Percentiles rank a stretch among this genome's conserved stretches.
Conservation (phyloP, 2,113 vertebrate species). For the Lontra canadensis region DNA sequence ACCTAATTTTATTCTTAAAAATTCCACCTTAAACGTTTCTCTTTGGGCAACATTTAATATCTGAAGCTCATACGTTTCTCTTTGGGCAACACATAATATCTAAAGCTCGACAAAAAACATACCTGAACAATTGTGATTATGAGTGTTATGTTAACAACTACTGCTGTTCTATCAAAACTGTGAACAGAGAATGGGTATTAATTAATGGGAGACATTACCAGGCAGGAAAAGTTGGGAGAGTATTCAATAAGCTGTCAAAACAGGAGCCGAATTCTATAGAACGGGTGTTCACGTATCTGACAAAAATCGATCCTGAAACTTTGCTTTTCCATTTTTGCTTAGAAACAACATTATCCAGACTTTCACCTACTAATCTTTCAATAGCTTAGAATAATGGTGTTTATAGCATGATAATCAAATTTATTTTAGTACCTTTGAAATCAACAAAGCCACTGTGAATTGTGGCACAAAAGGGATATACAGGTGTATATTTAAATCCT, state of each 20-base stretch:
- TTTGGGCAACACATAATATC: slow-evolving; percentile 38
- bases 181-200: slow-evolving; percentile 75
- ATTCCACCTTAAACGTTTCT: slow-evolving; percentile 40
- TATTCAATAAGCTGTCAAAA: slow-evolving; percentile 80
- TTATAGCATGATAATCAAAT: slow-evolving; percentile 70
- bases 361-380: slow-evolving; percentile 75
- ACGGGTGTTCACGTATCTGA: slow-evolving; percentile 78
- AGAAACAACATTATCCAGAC: slow-evolving; percentile 65
- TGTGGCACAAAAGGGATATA: neutral
- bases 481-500: slow-evolving; percentile 24
- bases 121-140: slow-evolving; percentile 74
- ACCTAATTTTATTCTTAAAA: slow-evolving; percentile 48
- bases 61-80: neutral
- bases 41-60: slow-evolving; percentile 34
- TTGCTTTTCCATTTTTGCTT: slow-evolving; percentile 73
- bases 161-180: slow-evolving; percentile 76
- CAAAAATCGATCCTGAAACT: slow-evolving; percentile 79
- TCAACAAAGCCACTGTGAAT: slow-evolving; percentile 65
- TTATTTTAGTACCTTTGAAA: slow-evolving; percentile 70
- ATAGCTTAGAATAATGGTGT: slow-evolving; percentile 62
- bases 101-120: slow-evolving; percentile 61
- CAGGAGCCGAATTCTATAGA: slow-evolving; percentile 76
- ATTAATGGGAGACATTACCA: slow-evolving; percentile 78
- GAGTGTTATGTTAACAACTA: slow-evolving; percentile 73
- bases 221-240: slow-evolving; percentile 70